phyloP scores from a whole-genome alignment of 2,888 invertebrate genomes.

The Hyalella azteca region DNA sequence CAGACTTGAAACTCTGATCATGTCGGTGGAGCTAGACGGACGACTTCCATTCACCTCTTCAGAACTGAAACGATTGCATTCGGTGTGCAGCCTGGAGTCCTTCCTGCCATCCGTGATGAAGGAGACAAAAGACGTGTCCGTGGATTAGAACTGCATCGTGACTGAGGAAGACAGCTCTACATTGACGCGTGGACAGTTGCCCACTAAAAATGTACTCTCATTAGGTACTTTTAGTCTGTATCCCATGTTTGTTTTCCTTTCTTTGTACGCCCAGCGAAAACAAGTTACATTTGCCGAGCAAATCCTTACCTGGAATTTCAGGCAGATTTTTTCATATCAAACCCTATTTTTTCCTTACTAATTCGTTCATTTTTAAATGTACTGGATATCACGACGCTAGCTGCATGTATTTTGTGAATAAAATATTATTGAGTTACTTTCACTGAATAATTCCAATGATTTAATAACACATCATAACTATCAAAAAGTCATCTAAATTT shows the following conservation, averaged over 20 bases:
- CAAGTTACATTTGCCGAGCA: background rate
- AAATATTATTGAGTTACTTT: no score
- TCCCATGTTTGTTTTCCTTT: background rate
- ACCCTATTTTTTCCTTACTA: background rate
- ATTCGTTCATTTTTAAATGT: background rate
- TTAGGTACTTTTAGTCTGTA: background rate
- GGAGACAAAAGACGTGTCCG: background rate
- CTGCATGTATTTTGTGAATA: no score
- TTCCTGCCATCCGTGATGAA: constrained; percentile 9
- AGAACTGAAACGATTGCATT: constrained; percentile 18
- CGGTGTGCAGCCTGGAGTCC: background rate
- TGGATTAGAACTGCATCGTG: background rate
- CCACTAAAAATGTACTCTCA: background rate
- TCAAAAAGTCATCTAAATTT: no score
- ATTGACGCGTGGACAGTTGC: background rate
- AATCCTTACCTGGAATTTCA: background rate
- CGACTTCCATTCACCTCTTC: background rate
- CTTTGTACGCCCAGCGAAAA: background rate
- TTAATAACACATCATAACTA: no score
- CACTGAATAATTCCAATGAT: no score
- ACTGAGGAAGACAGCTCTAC: constrained; percentile 8
- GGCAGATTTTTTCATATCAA: background rate
- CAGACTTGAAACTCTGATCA: background rate
- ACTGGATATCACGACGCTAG: background rate
- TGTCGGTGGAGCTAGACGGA: background rate